phyloP scores from a whole-genome alignment of 2,888 invertebrate genomes.

The Epinotia brunnichana region DNA sequence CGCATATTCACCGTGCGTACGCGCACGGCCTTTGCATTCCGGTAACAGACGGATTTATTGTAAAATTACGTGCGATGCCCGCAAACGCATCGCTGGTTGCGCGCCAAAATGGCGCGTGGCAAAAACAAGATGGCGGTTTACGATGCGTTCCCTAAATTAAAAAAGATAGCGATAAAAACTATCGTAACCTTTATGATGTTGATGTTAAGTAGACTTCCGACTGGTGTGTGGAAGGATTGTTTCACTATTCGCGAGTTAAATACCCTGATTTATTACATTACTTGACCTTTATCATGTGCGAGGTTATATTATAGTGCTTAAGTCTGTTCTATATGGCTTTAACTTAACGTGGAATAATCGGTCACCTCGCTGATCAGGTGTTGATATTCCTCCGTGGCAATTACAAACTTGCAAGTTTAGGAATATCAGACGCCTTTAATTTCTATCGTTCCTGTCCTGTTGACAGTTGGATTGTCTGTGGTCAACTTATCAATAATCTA shows the following conservation, averaged over 20 bases:
- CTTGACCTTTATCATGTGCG: no score
- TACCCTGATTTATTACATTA: no score
- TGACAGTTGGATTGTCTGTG: not conserved
- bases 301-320: no score
- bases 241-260: no score
- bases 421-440: not conserved
- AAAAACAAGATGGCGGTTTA: constrained; percentile 67
- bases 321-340: no score
- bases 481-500: no score
- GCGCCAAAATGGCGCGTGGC: constrained; percentile 60
- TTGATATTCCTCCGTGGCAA: no score
- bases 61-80: constrained; percentile 76
- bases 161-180: not conserved
- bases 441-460: not conserved
- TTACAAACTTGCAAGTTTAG: not conserved
- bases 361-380: no score
- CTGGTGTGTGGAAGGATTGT: no score
- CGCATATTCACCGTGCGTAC: constrained; percentile 69
- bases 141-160: not conserved
- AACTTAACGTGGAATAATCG: no score
- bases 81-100: constrained; percentile 54
- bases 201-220: not conserved
- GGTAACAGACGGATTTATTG: constrained; percentile 78
- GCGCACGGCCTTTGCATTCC: constrained; percentile 74
- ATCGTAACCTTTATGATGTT: not conserved